Evolutionary conservation across 2,113 vertebrate genomes (phyloP).

Genomic region (Monopterus albus): DNA sequence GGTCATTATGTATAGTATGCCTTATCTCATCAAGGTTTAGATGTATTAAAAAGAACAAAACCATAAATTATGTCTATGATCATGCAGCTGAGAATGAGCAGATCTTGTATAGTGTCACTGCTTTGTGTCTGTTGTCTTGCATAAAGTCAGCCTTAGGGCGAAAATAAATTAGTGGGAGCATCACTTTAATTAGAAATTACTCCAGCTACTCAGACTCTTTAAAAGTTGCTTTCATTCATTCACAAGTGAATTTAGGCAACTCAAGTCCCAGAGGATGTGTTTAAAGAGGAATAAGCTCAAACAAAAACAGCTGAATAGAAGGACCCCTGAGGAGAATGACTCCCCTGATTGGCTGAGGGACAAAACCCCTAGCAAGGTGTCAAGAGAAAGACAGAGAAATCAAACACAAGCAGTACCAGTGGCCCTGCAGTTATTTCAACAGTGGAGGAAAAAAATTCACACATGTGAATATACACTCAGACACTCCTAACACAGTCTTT

Average conservation of each 20-base stretch:
- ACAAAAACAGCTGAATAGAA: slow-evolving; percentile 52
- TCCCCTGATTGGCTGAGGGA: slow-evolving; percentile 43
- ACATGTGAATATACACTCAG: background rate
- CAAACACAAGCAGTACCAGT: background rate
- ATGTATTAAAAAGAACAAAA: slow-evolving; percentile 4
- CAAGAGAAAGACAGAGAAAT: slow-evolving; percentile 8
- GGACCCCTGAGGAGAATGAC: slow-evolving; percentile 22
- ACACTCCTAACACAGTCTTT: background rate
- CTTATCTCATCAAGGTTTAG: background rate
- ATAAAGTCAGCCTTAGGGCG: slow-evolving; percentile 43
- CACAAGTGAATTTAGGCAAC: slow-evolving; percentile 33
- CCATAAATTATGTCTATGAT: slow-evolving; percentile 16
- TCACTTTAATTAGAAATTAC: slow-evolving; percentile 65
- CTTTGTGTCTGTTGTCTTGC: slow-evolving; percentile 14
- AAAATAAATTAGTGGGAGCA: slow-evolving; percentile 50
- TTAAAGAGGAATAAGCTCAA: slow-evolving; percentile 40
- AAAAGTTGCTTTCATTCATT: slow-evolving; percentile 55
- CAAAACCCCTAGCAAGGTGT: slow-evolving; percentile 10
- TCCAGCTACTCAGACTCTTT: slow-evolving; percentile 33
- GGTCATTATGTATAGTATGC: background rate
- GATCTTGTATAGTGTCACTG: slow-evolving; percentile 21
- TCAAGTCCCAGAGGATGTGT: slow-evolving; percentile 34
- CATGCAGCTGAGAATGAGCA: slow-evolving; percentile 17
- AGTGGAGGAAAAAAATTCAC: background rate
- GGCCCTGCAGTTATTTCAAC: background rate